A percentile compares a stretch with the other conserved stretches of the same genome.
Evolutionary conservation across 2,113 vertebrate genomes (phyloP).

Genomic region (Centropus bengalensis): DNA sequence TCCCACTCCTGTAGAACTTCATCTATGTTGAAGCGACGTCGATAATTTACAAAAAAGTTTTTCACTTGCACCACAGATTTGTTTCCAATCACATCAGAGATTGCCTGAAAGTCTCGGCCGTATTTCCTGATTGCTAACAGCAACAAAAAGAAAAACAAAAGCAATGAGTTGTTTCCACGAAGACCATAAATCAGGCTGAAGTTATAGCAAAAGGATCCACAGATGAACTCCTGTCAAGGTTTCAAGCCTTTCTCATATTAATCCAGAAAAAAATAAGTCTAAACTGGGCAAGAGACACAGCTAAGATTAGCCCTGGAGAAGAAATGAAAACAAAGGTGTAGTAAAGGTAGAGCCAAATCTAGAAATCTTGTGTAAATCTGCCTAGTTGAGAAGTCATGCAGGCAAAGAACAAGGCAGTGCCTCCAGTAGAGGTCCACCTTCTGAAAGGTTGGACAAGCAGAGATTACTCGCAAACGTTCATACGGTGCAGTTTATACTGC

Average conservation of each 20-base stretch:
- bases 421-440: not conserved
- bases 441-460: not conserved
- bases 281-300: not conserved
- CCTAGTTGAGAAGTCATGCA: not conserved
- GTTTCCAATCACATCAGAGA: conserved; percentile 97
- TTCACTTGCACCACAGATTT: conserved; percentile 98
- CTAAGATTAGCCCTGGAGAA: not conserved
- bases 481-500: not conserved
- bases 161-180: not conserved
- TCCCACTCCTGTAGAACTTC: conserved; percentile 98
- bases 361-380: not conserved
- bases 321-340: not conserved
- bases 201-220: not conserved
- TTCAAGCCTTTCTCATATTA: not conserved
- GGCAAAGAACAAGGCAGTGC: not conserved
- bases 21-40: conserved; percentile 96
- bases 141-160: not conserved
- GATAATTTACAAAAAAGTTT: conserved; percentile 98
- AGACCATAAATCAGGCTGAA: not conserved
- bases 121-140: conserved; percentile 94
- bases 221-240: not conserved
- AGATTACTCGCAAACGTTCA: not conserved
- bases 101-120: conserved; percentile 94
- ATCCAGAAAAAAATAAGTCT: not conserved
- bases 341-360: not conserved